Evolutionary conservation across 2,113 vertebrate species (phyloP).

Genomic region (Bothrops jararaca): DNA sequence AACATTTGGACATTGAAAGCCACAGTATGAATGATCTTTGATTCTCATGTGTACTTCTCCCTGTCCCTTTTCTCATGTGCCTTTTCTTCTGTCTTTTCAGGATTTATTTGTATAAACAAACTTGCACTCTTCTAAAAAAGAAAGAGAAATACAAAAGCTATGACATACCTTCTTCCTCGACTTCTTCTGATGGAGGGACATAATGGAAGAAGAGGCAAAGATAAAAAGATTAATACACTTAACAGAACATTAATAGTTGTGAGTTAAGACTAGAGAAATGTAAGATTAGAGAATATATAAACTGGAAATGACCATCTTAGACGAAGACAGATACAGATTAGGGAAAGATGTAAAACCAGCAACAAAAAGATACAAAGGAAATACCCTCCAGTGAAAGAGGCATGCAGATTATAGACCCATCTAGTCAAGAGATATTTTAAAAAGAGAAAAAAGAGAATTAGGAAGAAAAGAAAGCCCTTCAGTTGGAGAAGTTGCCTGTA

Average conservation of each 20-base stretch:
- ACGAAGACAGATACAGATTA: constrained; percentile 28
- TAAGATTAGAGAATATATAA: constrained; percentile 29
- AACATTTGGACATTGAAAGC: background rate
- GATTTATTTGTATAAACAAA: background rate
- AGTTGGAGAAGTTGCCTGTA: constrained; percentile 42
- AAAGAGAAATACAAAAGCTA: background rate
- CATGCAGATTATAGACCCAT: constrained; percentile 56
- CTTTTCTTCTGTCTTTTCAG: background rate
- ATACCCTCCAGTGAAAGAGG: background rate
- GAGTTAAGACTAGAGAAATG: constrained; percentile 11
- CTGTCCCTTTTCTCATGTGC: background rate
- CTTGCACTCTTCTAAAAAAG: background rate
- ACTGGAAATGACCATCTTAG: constrained; percentile 19
- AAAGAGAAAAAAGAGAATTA: constrained; percentile 30
- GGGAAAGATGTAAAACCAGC: constrained; percentile 6
- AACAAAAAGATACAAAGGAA: constrained; percentile 13
- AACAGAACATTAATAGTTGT: constrained; percentile 39
- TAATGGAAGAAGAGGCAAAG: background rate
- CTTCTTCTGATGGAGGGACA: constrained; percentile 49
- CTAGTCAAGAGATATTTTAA: constrained; percentile 42
- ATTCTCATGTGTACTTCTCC: background rate
- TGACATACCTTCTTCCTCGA: constrained; percentile 77
- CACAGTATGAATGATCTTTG: background rate
- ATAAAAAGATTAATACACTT: constrained; percentile 48
- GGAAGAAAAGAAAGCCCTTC: constrained; percentile 21